Base-by-base conservation (phyloP, 2,113 vertebrate genomes). In the Bubo scandiacus region DNA sequence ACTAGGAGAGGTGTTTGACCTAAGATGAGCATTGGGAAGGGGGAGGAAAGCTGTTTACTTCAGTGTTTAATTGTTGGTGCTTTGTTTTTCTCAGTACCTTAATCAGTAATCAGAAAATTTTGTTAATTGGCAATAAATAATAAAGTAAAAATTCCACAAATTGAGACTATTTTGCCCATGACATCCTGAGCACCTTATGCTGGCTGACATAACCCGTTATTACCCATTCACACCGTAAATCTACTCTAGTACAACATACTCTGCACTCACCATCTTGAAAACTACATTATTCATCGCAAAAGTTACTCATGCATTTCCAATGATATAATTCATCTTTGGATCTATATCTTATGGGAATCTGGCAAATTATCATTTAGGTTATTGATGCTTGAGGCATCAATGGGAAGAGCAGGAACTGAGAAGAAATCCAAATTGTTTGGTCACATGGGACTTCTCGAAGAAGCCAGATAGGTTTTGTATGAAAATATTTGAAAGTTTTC, bases 271-370 rank as follows among this genome's bases (percentile, higher is more conserved):
- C 49, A 10, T 81, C 88, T 67, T 65, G 94, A 79, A 91, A 92
- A 89, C 42, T 36, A 62, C 52, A 51, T 92, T 91, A 94, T 81
- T 91, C 68, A 89, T 78, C 0, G n/a, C 47, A 40, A 16, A 91
- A 95, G 43, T 91, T 95, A 73, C 57, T 93, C 43, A 43, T 81
- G 88, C 87, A 80, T 89, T 94, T 94, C 81, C 49, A 92, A 6
- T 49, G 19, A 40, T 81, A 67, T 72, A 81, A 87, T 80, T 91
- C 32, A 90, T 79, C 74, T 82, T 66, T 79, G 63, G 58, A 86
- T 34, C 54, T 72, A 3, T 30, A 67, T 54, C 68, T 73, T 71
- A 49, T 13, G 52, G 92, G 73, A 90, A 86, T 68, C 36, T 81
- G 62, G 26, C 43, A 87, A 86, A 80, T 89, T 57, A 59, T 54